Base-by-base conservation (phyloP, 1,140 invertebrate genomes). In the Drosophila sechellia region DNA sequence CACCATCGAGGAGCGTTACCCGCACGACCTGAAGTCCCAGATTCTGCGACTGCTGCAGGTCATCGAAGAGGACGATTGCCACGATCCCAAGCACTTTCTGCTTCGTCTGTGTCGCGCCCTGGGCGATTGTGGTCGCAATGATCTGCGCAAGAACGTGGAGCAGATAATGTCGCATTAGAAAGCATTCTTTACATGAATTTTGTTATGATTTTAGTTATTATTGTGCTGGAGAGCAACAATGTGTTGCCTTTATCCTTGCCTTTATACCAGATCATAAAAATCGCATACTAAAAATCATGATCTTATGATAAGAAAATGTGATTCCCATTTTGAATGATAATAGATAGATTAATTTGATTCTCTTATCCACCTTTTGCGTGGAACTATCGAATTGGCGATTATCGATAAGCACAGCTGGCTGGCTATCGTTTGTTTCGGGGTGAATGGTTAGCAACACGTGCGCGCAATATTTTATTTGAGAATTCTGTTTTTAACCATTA, bases 1-100 rank as follows among this genome's bases (percentile, higher is more conserved):
- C 63, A 77, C 77, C 5, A 91, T 94, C 3, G 90, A 93, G 64
- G 52, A 40, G 3, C 90, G 92, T n/a, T 84, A 72, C 61, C 80
- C 80, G 1, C 52, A 75, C 4, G 79, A 92, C 35, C 46, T 86
- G 0, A 83, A 75, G 34, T 87, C 80, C 3, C 86, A 80, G 40
- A 81, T 92, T 10, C 50, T 85, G 3, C 59, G 70, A 8, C 8
- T 92, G 31, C 53, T 90, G 61, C 79, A 80, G 50, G 17, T 61
- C 20, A 80, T 80, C 27, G 90, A 92, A 31, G 81, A 91, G 27
- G 87, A 92, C 46, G 78, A 91, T 8, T 80, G 79, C 22, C 61
- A 84, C 5, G 81, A 91, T 61, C 77, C 87, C 0, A 76, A 73
- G 15, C 70, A 85, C 11, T 59, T 87, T 17, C 52, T 90, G 1